Base-by-base conservation (phyloP, 2,113 vertebrate genomes). In the Dendropsophus ebraccatus region DNA sequence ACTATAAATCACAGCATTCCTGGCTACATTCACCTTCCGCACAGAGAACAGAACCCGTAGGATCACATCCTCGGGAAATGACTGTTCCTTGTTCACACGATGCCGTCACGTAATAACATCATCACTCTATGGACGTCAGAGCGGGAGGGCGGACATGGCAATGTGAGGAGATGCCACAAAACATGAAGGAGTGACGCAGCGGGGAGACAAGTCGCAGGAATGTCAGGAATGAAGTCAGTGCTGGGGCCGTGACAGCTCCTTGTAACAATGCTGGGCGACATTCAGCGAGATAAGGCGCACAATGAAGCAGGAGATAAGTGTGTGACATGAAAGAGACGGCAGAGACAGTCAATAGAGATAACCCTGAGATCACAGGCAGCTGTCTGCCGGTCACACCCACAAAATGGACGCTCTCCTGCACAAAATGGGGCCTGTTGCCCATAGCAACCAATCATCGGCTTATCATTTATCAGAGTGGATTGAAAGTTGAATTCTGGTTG, bases 201-300 rank as follows among this genome's bases (percentile, higher is more conserved):
- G 5, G 9, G 21, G 28, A 54, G 28, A 56, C 52, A 62, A 58
- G 56, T 25, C 11, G 6, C 28, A 4, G 50, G 82, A 83, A 83
- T 73, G 49, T 74, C 13, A 19, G 69, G 82, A 82, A 82, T 83
- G 82, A 72, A 45, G 50, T 83, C 52, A 41, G 50, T 7, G 56
- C 32, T 56, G 35, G 67, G 60, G 54, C 13, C 32, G 21, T 83
- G 67, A 83, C 69, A 83, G 60, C 25, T 21, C 65, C 60, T 25
- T 56, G 10, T 47, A 72, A 82, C 47, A 69, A 32, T 83, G 67
- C 35, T 25, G 13, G 25, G 49, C 56, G 67, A 83, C 69, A 74
- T 54, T 32, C 32, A 82, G 5, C 1, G 30, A 83, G 67, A 54
- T 83, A 81, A 41, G 25, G 12, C 75, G 45, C 54, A 65, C 21